Conservation (phyloP, 2,797 vertebrate species). For the Notamacropus eugenii region DNA sequence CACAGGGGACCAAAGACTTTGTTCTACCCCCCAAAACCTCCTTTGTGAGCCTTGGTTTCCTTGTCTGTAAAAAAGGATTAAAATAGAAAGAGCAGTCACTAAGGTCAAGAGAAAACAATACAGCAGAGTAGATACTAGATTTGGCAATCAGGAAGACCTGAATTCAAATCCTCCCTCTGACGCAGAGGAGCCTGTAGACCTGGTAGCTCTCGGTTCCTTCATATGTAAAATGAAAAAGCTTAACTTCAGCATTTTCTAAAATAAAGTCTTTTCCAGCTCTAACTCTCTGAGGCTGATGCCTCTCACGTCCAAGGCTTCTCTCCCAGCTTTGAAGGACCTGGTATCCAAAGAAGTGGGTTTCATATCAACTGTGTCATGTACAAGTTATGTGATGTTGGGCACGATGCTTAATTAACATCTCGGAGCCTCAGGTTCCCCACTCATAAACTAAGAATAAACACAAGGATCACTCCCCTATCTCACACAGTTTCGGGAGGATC, state of each 20-base stretch:
- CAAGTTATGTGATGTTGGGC: conserved; percentile 1
- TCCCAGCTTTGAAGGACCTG: neutral
- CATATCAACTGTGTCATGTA: neutral
- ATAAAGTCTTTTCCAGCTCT: neutral
- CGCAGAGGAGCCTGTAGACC: neutral
- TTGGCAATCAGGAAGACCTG: neutral
- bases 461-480: neutral
- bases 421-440: conserved; percentile 25
- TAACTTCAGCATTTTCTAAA: neutral
- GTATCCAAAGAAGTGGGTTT: neutral
- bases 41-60: neutral
- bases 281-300: neutral
- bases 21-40: neutral
- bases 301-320: neutral
- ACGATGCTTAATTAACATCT: neutral
- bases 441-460: conserved; percentile 13
- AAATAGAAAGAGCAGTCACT: neutral
- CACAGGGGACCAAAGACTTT: neutral
- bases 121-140: neutral
- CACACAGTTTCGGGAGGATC: conserved; percentile 11
- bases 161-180: neutral
- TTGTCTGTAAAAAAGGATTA: neutral
- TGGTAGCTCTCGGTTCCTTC: neutral
- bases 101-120: neutral
- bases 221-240: neutral